Evolutionary conservation across 2,113 vertebrate species (phyloP).

Genomic region (Cynoglossus semilaevis): DNA sequence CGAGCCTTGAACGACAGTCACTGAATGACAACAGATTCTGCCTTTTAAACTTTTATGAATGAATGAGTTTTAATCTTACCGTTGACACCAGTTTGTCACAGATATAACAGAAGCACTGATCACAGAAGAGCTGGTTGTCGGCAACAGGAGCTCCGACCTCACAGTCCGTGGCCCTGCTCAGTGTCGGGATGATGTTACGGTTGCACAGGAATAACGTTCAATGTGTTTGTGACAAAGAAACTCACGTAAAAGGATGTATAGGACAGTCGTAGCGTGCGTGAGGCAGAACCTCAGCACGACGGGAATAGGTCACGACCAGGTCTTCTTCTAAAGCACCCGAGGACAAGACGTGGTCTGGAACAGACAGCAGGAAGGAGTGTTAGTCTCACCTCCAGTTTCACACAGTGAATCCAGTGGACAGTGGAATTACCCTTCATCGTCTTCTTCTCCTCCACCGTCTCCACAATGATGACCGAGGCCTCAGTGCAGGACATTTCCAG

Average conservation of each 20-base stretch:
- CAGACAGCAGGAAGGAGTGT: not conserved
- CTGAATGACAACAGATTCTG: no score
- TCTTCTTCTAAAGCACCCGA: slow-evolving; percentile 66
- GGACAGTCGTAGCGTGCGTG: slow-evolving; percentile 77
- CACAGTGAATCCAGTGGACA: not conserved
- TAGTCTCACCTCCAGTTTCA: not conserved
- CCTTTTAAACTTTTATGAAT: no score
- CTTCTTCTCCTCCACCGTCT: slow-evolving; percentile 22
- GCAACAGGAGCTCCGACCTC: slow-evolving; percentile 53
- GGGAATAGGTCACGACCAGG: slow-evolving; percentile 70
- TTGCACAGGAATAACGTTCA: no score
- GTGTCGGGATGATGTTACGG: no score
- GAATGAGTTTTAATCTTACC: no score
- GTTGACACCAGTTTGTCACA: slow-evolving; percentile 80
- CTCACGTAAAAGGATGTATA: slow-evolving; percentile 68
- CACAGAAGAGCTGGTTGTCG: slow-evolving; percentile 72
- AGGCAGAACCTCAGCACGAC: slow-evolving; percentile 67
- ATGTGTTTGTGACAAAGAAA: no score
- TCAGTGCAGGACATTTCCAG: slow-evolving; percentile 12
- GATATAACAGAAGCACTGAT: slow-evolving; percentile 86
- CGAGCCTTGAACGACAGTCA: no score
- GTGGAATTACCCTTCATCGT: slow-evolving; percentile 24
- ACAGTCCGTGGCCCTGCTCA: slow-evolving; percentile 69
- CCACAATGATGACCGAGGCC: slow-evolving; percentile 63
- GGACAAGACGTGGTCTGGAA: slow-evolving; percentile 35